Evolutionary conservation across 2,797 vertebrate species (phyloP).

Genomic region (Gallinago stenura): DNA sequence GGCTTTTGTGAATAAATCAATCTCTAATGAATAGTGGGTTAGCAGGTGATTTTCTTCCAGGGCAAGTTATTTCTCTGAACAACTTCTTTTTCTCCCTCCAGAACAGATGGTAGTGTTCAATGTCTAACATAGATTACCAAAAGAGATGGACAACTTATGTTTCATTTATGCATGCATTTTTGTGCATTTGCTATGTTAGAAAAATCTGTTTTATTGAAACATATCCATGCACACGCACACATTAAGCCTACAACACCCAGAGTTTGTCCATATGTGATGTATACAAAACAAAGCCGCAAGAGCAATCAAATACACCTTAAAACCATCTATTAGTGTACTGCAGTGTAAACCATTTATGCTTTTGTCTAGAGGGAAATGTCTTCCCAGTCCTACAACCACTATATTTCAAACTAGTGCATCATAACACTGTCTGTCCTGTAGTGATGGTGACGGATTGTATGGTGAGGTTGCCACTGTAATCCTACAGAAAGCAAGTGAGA

Average conservation of each 20-base stretch:
- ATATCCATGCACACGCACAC: not conserved
- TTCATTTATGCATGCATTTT: not conserved
- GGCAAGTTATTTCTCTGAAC: not conserved
- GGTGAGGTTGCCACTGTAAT: not conserved
- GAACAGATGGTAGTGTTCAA: constrained; percentile 33
- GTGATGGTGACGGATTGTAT: not conserved
- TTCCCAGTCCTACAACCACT: not conserved
- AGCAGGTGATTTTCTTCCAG: constrained; percentile 39
- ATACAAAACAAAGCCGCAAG: constrained; percentile 1
- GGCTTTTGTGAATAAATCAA: not conserved
- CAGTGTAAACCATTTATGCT: not conserved
- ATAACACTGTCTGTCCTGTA: not conserved
- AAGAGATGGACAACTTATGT: not conserved
- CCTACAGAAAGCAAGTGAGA: not conserved
- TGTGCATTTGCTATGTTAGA: not conserved
- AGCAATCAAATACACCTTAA: not conserved
- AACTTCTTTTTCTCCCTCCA: not conserved
- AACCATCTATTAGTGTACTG: not conserved
- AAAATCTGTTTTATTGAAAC: constrained; percentile 3
- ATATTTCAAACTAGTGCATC: not conserved
- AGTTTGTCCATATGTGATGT: not conserved
- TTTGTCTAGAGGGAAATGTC: not conserved
- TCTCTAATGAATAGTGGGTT: not conserved
- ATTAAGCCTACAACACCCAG: not conserved
- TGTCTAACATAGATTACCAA: not conserved